Percentiles rank a stretch among this genome's conserved stretches.
Evolutionary conservation across 2,113 vertebrate species (phyloP).

Genomic region (Cisticola juncidis): DNA sequence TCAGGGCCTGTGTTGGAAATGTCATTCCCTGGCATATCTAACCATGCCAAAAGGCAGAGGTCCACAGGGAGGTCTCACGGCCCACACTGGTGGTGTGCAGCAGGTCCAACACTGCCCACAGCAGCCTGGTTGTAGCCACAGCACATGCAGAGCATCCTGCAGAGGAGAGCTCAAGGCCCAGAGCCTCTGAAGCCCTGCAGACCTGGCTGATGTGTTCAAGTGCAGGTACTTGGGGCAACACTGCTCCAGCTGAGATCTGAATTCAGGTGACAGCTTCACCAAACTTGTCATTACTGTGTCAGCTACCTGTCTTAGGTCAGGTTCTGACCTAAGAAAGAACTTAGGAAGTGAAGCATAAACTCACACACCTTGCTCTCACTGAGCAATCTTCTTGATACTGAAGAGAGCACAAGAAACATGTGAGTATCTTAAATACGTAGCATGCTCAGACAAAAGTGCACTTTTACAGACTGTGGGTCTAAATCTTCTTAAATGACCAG

Average conservation of each 20-base stretch:
- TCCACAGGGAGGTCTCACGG: not conserved
- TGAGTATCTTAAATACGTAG: not conserved
- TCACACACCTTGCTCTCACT: not conserved
- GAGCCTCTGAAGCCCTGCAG: not conserved
- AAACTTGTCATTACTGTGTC: not conserved
- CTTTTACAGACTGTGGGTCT: accelerated
- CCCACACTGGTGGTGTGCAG: not conserved
- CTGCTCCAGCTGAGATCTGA: not conserved
- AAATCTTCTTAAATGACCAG: not conserved
- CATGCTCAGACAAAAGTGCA: not conserved
- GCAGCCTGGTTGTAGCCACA: not conserved
- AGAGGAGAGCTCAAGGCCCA: accelerated
- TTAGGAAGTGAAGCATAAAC: not conserved
- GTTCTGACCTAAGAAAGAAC: not conserved
- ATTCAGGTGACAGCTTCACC: not conserved
- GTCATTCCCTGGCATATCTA: not conserved
- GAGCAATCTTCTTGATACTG: not conserved
- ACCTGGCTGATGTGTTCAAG: not conserved
- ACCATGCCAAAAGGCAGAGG: not conserved
- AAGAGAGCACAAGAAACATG: not conserved
- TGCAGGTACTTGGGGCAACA: not conserved
- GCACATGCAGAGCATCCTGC: not conserved
- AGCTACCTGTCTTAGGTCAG: not conserved
- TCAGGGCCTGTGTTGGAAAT: not conserved
- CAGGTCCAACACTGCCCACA: not conserved